Base-by-base conservation (phyloP, 2,888 invertebrate genomes). In the Pyrochroa serraticornis region DNA sequence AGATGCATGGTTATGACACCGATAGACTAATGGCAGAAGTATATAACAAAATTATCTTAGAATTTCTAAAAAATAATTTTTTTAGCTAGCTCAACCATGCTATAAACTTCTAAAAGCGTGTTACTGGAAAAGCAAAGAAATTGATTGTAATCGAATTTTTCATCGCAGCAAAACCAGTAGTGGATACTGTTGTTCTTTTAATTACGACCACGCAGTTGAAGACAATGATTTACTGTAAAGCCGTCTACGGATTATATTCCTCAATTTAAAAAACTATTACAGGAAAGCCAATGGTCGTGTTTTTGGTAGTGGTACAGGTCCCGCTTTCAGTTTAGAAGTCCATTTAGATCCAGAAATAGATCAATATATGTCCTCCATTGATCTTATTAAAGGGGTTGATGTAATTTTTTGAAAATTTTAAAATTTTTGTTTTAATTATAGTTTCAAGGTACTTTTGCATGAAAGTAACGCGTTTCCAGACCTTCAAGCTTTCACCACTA, bases 171-270 rank as follows among this genome's bases (percentile, higher is more conserved):
- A 60, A 53, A 56, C 60, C 1, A 53, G 32, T 2, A 48, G 41
- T 7, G 60, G 60, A 6, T 58, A 38, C 48, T 60, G 60, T 46
- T 60, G 60, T 45, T 57, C 57, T 7, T 60, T 60, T 9, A 60
- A 60, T 37, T 60, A 57, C 35, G 33, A 52, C 7, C 46, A 43
- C 13, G 49, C 39, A 12, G 0, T 9, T 14, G 32, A 42, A 42
- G 13, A 32, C 6, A 36, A 49, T 13, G 7, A 2, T 10, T 14
- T 22, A 22, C 5, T 3, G 32, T 22, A 22, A 45, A 56, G 13
- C 44, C 8, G 3, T 41, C 35, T 12, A 14, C 36, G 5, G 12
- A 35, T 32, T n/a, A 34, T 0, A 36, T 5, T 8, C 7, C 3
- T n/a, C 3, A 49, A n/a, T 39, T 32, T n/a, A 42, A 13, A 34